Evolutionary conservation across 2,797 vertebrate genomes (phyloP).

Genomic region (Enteromius trimaculatus): DNA sequence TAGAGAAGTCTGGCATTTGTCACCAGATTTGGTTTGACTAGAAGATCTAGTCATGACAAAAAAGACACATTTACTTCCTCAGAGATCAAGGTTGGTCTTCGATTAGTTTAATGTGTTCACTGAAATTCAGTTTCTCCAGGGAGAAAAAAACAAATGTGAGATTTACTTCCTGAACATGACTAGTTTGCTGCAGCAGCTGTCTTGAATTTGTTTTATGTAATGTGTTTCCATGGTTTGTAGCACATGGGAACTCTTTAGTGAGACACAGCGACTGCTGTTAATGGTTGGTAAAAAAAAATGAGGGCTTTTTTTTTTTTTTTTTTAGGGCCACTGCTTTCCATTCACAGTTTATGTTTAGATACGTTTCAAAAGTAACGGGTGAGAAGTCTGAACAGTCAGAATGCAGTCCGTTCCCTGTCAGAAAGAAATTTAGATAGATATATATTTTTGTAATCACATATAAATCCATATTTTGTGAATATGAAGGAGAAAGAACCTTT

Average conservation of each 20-base stretch:
- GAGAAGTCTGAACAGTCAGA: not conserved
- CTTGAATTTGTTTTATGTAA: constrained; percentile 26
- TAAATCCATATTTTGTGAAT: not conserved
- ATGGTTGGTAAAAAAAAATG: not conserved
- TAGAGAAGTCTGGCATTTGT: not conserved
- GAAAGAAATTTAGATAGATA: not conserved
- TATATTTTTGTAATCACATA: not conserved
- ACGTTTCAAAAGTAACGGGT: constrained; percentile 12
- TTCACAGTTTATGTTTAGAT: constrained; percentile 1
- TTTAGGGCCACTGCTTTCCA: constrained; percentile 32
- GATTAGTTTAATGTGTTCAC: not conserved
- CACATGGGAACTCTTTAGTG: not conserved
- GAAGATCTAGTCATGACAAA: not conserved
- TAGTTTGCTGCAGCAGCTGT: not conserved
- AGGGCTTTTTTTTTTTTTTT: not conserved
- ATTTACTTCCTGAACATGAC: constrained; percentile 9
- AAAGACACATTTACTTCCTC: not conserved
- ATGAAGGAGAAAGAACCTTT: not conserved
- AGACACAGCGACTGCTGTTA: constrained; percentile 8
- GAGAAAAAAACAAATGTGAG: not conserved
- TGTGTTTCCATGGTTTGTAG: constrained; percentile 26
- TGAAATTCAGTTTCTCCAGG: not conserved
- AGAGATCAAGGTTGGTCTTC: not conserved
- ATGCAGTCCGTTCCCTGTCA: not conserved
- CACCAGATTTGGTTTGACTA: not conserved